These are phyloP conservation scores for Corvus cornix DNA, from an alignment of 2,113 vertebrate species.

Conservation along the genomic window DNA sequence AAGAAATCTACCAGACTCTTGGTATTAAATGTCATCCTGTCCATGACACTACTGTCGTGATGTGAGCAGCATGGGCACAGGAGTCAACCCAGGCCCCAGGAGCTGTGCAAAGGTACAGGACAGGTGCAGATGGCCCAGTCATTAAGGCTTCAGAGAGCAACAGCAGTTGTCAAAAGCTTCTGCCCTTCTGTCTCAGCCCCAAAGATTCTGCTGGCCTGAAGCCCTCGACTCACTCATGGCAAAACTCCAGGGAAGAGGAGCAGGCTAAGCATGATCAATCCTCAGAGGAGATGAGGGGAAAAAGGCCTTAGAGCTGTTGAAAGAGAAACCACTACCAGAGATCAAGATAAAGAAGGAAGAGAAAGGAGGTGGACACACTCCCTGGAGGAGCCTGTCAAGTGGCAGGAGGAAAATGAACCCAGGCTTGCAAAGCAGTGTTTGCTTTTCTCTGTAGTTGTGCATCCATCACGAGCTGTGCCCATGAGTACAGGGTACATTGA, in stretches of 20 bases:
- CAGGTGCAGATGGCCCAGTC: neutral
- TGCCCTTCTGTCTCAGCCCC: neutral
- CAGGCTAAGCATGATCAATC: neutral
- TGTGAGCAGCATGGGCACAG: neutral
- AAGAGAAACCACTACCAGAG: neutral
- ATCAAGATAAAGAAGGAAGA: neutral
- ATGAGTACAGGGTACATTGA: rapidly evolving
- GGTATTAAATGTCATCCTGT: neutral
- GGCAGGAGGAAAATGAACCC: neutral
- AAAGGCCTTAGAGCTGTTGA: neutral
- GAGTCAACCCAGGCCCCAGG: neutral
- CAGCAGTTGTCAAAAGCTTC: neutral
- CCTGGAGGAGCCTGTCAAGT: neutral
- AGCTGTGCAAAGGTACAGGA: neutral
- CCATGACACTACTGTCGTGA: neutral
- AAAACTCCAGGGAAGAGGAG: neutral
- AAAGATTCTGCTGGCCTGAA: neutral
- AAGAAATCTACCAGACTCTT: neutral
- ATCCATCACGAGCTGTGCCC: neutral
- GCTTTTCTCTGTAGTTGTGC: neutral
- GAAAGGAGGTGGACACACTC: neutral
- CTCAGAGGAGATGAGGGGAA: neutral
- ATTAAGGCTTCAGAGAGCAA: neutral
- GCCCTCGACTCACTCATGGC: neutral
- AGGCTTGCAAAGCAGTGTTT: neutral